Evolutionary conservation across 1,140 invertebrate species (phyloP), one percentile per base, ranked within the genome.

Genomic region (Idris sp.): DNA sequence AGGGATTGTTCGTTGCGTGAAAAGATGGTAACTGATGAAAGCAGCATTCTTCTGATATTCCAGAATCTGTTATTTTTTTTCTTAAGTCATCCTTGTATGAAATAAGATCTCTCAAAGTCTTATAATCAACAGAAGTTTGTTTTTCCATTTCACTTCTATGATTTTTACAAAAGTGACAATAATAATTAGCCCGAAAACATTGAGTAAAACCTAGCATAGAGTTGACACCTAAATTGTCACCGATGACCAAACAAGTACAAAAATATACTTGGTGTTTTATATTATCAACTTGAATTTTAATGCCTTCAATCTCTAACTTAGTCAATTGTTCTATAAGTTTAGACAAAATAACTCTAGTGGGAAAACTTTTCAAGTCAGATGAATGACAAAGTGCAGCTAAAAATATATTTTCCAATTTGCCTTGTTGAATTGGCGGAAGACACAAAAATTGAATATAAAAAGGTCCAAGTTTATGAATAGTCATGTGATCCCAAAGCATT

Each of bases 341-440:
- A 0, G 35, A 9, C 9, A 73, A 51, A 5, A 64, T n/a, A 22
- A 54, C 30, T 43, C 9, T 56, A 35, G 1, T 22, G 7, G 14
- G 26, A 44, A 56, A 62, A 6, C 36, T 31, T 18, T 54, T 51
- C 2, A 48, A 36, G 46, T 73, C 68, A 2, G 26, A 25, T 0
- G 49, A 25, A 14, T 73, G 58, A 36, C 15, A 48, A 2, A 73
- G 9, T 13, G 36, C 16, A 8, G 51, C 68, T 30, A 64, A 31
- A 58, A 73, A 56, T 5, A 73, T 73, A 38, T 73, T 73, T 16
- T 73, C 68, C 19, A 73, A 30, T 18, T 40, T 49, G 9, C 43
- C 26, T 38, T 38, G 33, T n/a, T 64, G 44, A 10, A 56, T 3
- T 44, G 58, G 58, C 13, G 68, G 68, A 49, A 73, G 53, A 15